Evolutionary conservation across 2,797 vertebrate genomes (phyloP).

Genomic region (Mormyrus hasselquistii): DNA sequence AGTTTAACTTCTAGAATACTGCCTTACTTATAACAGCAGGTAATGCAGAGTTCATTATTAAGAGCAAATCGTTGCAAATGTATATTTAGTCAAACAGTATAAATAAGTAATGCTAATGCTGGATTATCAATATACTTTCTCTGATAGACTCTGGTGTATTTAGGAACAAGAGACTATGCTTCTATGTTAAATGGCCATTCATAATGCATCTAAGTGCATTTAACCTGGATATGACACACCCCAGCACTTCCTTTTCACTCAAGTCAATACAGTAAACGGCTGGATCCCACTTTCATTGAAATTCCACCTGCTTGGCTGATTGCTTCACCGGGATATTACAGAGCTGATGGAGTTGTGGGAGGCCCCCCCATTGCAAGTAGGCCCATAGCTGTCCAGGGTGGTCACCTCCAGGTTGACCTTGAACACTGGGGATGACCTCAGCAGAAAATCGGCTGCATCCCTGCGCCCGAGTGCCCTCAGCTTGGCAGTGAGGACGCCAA

Average conservation of each 20-base stretch:
- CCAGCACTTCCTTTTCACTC: slow-evolving; percentile 22
- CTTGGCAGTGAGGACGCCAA: slow-evolving; percentile 84
- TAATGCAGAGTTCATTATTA: not conserved
- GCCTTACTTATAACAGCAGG: not conserved
- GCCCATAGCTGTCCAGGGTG: slow-evolving; percentile 67
- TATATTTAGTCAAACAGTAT: not conserved
- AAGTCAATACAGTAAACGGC: slow-evolving; percentile 19
- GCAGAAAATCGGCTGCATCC: slow-evolving; percentile 88
- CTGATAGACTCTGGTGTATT: not conserved
- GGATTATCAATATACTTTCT: not conserved
- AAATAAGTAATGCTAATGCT: not conserved
- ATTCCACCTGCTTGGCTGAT: slow-evolving; percentile 22
- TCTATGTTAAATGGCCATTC: not conserved
- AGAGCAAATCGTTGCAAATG: not conserved
- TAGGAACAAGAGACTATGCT: not conserved
- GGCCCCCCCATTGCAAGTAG: slow-evolving; percentile 86
- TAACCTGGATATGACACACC: not conserved
- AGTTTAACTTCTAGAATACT: not conserved
- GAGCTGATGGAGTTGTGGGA: slow-evolving; percentile 98
- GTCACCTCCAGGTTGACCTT: slow-evolving; percentile 76
- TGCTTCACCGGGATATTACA: slow-evolving; percentile 83
- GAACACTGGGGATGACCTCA: slow-evolving; percentile 85
- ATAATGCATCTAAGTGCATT: slow-evolving; percentile 24
- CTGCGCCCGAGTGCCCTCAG: slow-evolving; percentile 91
- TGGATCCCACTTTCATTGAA: slow-evolving; percentile 29